Evolutionary conservation across 2,113 vertebrate genomes (phyloP), one percentile per base, ranked within the genome.

Genomic region (Corythaeola cristata): DNA sequence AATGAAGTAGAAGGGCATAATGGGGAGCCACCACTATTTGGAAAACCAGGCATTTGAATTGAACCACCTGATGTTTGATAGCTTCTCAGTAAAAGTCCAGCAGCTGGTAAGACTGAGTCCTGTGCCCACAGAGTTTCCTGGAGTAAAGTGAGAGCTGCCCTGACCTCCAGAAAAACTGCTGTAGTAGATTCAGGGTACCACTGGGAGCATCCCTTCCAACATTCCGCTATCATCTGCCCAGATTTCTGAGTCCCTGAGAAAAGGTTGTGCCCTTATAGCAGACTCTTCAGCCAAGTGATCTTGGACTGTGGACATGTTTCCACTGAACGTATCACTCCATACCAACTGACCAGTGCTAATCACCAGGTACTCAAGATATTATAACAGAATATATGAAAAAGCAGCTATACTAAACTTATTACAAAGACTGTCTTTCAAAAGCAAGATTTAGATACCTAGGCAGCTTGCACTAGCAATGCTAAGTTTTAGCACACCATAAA

Each of bases 241-340:
- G 35, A 39, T 30, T 85, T 68, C 44, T 84, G 67, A 5, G 18
- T 32, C 35, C 21, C 44, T 73, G 14, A 83, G 23, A 35, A 80
- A 67, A 95, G n/a, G 1, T 3, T 49, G 8, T 37, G 8, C 6
- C 35, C 15, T 50, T 41, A 44, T 3, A 62, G 52, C 81, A 88
- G 33, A 12, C 17, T 60, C 52, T 66, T 73, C 21, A 60, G 41
- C 30, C 45, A 32, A 24, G 15, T 22, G 20, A 33, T 56, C n/a
- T 50, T 60, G 28, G 27, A 52, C 7, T 15, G 28, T 79, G 39
- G 45, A 45, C 27, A 30, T 3, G 12, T 41, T 90, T 74, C 23
- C 17, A 12, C 41, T 32, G 39, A 67, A 72, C 8, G 3, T 12
- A 18, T 27, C 41, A 24, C 21, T 68, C 24, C 0, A 0, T 21